Evolutionary conservation across 2,888 invertebrate species (phyloP).

Genomic region (Drosophila pseudotakahashii): DNA sequence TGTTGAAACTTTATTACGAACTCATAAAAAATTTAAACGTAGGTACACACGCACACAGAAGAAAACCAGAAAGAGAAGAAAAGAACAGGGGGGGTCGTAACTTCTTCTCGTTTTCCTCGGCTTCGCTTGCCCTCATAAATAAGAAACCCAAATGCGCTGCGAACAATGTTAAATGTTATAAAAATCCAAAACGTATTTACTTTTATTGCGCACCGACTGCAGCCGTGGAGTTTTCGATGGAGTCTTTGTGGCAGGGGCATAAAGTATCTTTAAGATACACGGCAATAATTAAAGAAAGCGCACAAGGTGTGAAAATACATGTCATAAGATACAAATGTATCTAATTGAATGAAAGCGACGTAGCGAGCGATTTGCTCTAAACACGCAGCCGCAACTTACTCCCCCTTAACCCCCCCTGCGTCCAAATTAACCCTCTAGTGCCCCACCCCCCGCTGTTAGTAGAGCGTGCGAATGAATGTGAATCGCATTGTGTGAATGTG

Average conservation of each 20-base stretch:
- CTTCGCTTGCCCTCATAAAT: slow-evolving; percentile 63
- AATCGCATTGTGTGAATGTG: slow-evolving; percentile 34
- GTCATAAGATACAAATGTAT: slow-evolving; percentile 81
- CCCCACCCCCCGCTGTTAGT: slow-evolving; percentile 43
- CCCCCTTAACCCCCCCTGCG: not conserved
- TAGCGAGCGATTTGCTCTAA: slow-evolving; percentile 69
- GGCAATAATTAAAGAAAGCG: slow-evolving; percentile 53
- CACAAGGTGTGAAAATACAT: slow-evolving; percentile 77
- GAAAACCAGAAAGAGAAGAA: slow-evolving; percentile 2
- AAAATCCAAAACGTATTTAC: slow-evolving; percentile 67
- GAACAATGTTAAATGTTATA: slow-evolving; percentile 74
- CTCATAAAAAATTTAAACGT: slow-evolving; percentile 79
- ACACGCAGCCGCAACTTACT: slow-evolving; percentile 56
- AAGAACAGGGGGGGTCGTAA: slow-evolving; percentile 22
- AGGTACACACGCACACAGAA: slow-evolving; percentile 52
- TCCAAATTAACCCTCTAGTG: not conserved
- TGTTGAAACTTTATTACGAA: slow-evolving; percentile 83
- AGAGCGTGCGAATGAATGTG: slow-evolving; percentile 66
- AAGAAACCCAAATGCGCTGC: slow-evolving; percentile 56
- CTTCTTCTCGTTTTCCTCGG: slow-evolving; percentile 39
- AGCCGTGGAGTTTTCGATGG: too few relatives aligned
- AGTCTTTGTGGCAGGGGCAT: slow-evolving; percentile 47
- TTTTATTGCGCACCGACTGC: slow-evolving; percentile 76
- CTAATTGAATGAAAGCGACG: slow-evolving; percentile 74
- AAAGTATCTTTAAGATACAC: slow-evolving; percentile 63